A percentile compares a stretch with the other conserved stretches of the same genome.
Evolutionary conservation across 1,140 invertebrate genomes (phyloP).

Genomic region (Choristoneura fumiferana): DNA sequence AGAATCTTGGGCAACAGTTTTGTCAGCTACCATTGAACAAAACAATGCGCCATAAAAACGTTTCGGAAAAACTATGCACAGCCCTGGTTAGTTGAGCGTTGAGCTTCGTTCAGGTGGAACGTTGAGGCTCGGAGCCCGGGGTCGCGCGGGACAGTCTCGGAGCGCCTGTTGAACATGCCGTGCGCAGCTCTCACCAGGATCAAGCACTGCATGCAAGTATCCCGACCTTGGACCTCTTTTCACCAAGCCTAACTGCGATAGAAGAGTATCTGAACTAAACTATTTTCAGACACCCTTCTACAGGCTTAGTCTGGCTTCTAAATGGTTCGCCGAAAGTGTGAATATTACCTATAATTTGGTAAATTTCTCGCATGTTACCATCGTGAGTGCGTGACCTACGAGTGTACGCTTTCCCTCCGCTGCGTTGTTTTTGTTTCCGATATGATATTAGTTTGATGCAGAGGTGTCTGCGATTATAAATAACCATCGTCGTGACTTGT

Average conservation of each 20-base stretch:
- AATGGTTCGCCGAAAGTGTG: no score
- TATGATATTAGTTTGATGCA: constrained; percentile 10
- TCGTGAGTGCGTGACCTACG: constrained; percentile 5
- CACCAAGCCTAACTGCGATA: no score
- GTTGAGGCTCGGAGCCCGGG: constrained; percentile 38
- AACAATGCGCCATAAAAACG: constrained; percentile 56
- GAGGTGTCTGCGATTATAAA: constrained; percentile 1
- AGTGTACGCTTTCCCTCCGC: constrained; percentile 9
- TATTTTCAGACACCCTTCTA: no score
- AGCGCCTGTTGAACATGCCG: constrained; percentile 52
- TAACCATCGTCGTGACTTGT: neutral
- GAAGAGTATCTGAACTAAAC: no score
- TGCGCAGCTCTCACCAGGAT: constrained; percentile 52
- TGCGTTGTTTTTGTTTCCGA: neutral
- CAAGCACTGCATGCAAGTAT: constrained; percentile 68
- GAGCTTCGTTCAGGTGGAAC: constrained; percentile 52
- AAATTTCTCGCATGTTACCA: constrained; percentile 1
- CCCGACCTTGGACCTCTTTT: no score
- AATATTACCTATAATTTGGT: no score
- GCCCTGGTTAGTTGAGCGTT: constrained; percentile 56
- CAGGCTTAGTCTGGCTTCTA: no score
- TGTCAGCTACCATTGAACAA: constrained; percentile 36
- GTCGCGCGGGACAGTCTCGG: constrained; percentile 28
- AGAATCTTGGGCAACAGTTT: constrained; percentile 42
- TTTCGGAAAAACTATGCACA: constrained; percentile 47